phyloP scores from a whole-genome alignment of 1,140 invertebrate genomes.

The Drosophila prosaltans region DNA sequence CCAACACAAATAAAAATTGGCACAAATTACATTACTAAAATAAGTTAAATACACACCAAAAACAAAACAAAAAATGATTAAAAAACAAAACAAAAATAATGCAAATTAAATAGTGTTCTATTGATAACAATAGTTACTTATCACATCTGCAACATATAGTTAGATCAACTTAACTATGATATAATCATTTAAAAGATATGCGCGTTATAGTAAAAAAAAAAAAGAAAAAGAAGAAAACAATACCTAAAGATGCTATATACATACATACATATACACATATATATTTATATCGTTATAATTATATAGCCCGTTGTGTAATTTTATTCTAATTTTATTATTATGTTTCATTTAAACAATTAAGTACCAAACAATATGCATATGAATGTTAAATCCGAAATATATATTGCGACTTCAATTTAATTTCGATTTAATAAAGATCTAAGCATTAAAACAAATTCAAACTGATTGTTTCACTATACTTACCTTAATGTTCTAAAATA shows the following conservation, averaged over 20 bases:
- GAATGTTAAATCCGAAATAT: slow-evolving; percentile 32
- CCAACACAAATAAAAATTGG: slow-evolving; percentile 30
- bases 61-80: slow-evolving; percentile 17
- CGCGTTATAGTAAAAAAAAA: slow-evolving; percentile 42
- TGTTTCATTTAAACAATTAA: slow-evolving; percentile 50
- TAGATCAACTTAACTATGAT: slow-evolving; percentile 34
- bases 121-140: slow-evolving; percentile 14
- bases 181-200: slow-evolving; percentile 39
- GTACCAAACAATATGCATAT: slow-evolving; percentile 42
- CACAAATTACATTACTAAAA: slow-evolving; percentile 43
- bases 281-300: slow-evolving; percentile 52
- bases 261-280: slow-evolving; percentile 42
- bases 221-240: slow-evolving; percentile 34
- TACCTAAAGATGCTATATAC: slow-evolving; percentile 68
- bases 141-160: slow-evolving; percentile 47
- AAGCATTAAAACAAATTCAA: slow-evolving; percentile 47
- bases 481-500: slow-evolving; percentile 36
- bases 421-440: slow-evolving; percentile 61
- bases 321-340: slow-evolving; percentile 48
- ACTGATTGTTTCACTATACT: slow-evolving; percentile 57
- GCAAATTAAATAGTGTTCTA: slow-evolving; percentile 11
- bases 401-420: slow-evolving; percentile 51
- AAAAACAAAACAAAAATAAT: not conserved
- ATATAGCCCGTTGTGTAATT: slow-evolving; percentile 64
- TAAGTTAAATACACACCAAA: slow-evolving; percentile 44